These are phyloP conservation scores for Heterocephalus glaber DNA, from an alignment of 2,113 vertebrate species.

Conservation along the genomic window DNA sequence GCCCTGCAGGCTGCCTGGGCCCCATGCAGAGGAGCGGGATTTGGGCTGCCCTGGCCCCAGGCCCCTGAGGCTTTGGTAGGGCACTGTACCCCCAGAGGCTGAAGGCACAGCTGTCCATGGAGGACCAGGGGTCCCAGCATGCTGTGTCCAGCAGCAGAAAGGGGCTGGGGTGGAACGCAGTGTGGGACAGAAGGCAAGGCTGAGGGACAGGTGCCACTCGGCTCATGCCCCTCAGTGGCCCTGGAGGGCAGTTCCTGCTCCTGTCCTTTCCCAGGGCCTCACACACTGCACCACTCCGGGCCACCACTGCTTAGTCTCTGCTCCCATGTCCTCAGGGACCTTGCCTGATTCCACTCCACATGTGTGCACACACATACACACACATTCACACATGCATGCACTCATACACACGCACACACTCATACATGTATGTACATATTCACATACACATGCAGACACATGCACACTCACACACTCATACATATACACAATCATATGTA, in stretches of 20 bases:
- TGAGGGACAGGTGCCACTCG: background rate
- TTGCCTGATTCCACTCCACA: background rate
- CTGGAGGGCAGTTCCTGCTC: background rate
- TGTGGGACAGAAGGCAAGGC: no score
- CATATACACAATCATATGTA: no score
- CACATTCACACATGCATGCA: no score
- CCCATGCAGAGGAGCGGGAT: background rate
- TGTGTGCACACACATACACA: background rate
- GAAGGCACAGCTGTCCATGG: background rate
- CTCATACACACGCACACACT: no score
- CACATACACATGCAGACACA: background rate
- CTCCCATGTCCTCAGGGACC: background rate
- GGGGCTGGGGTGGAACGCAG: background rate
- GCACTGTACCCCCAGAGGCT: background rate
- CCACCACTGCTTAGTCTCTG: background rate
- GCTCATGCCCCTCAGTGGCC: background rate
- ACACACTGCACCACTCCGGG: background rate
- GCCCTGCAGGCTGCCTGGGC: background rate
- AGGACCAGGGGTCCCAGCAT: background rate
- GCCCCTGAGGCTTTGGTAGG: background rate
- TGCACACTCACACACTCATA: background rate
- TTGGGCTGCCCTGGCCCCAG: background rate
- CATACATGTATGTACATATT: background rate
- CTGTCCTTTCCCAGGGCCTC: background rate
- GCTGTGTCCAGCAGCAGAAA: background rate